Evolutionary conservation across 1,140 invertebrate species (phyloP), one percentile per base, ranked within the genome.

Genomic region (Caenorhabditis brenneri): DNA sequence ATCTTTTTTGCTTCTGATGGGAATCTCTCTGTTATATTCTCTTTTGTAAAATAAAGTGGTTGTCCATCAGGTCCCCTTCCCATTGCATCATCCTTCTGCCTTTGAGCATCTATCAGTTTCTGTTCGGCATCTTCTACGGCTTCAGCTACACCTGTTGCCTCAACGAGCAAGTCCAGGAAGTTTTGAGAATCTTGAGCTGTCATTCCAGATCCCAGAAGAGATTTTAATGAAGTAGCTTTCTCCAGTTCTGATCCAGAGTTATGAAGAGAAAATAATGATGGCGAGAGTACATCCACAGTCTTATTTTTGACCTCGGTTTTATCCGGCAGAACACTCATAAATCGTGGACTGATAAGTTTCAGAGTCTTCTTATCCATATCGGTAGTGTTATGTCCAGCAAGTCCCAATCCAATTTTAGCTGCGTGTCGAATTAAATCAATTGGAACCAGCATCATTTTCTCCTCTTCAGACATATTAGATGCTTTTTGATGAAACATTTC

Each of bases 291-390:
- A 19, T 79, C 69, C 16, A 88, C 39, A n/a, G n/a, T n/a, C n/a
- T 39, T n/a, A 42, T 74, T n/a, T 12, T 74, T 74, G n/a, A n/a
- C 19, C 24, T 74, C 39, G 2, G 29, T 79, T 84, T 89, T 89
- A 19, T 89, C 87, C 15, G 79, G 48, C 9, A 85, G 46, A n/a
- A 89, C 82, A 69, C 87, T 88, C 53, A 89, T 84, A 65, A 88
- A 80, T 60, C 85, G 36, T 24, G 86, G 86, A 51, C 86, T 87
- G 53, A 86, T 79, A 49, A 87, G 22, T 80, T 87, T 87, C 33
- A 87, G 15, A 19, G 84, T 87, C 24, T 86, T 87, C 5, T 83
- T 39, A 39, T 87, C 86, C 39, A 87, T 87, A 53, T 84, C 78
- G 10, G 81, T 79, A 1, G 85, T 65, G 74, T 87, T 87, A 16